Evolutionary conservation across 2,797 vertebrate genomes (phyloP), one percentile per base, ranked within the genome.

Genomic region (Erpetoichthys calabaricus): DNA sequence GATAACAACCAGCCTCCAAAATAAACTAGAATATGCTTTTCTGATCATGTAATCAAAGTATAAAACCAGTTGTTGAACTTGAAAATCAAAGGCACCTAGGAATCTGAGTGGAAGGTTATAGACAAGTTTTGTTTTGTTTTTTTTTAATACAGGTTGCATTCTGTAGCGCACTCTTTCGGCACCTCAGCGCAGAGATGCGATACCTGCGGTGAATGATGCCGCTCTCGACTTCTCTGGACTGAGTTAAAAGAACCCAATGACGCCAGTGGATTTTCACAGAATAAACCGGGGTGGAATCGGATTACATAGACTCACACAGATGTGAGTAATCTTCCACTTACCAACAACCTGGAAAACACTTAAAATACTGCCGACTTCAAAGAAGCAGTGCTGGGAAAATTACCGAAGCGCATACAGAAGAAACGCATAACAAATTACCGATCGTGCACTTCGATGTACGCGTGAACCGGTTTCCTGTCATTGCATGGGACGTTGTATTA

Each of bases 291-390:
- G 66, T 62, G 64, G 80, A 81, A 82, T 82, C 76, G 75, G 80
- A 84, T 85, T 83, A 83, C 76, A 78, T 56, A 60, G 71, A 61
- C 75, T 79, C 73, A 76, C 72, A 75, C 79, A 80, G 76, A 80
- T 80, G 79, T 78, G 78, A 74, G 73, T 80, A 80, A 85, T 81
- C 71, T 80, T 75, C 79, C 70, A 79, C 79, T 76, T 77, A 76
- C 57, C 65, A 73, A 47, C 57, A 51, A 73, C 66, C 65, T 51
- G 55, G 45, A 57, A 53, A 45, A 51, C 42, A 46, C 62, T 70
- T 73, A 64, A 60, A 63, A 65, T 8, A 65, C 63, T 73, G 69
- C 66, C 56, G 46, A 55, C 57, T 52, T 47, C 5, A 56, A 42
- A 45, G 44, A 57, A 58, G 60, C 53, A 47, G 10, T 55, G 49